These are phyloP conservation scores for Phyllotis vaccarum DNA, from an alignment of 2,797 vertebrate species.

Conservation along the genomic window DNA sequence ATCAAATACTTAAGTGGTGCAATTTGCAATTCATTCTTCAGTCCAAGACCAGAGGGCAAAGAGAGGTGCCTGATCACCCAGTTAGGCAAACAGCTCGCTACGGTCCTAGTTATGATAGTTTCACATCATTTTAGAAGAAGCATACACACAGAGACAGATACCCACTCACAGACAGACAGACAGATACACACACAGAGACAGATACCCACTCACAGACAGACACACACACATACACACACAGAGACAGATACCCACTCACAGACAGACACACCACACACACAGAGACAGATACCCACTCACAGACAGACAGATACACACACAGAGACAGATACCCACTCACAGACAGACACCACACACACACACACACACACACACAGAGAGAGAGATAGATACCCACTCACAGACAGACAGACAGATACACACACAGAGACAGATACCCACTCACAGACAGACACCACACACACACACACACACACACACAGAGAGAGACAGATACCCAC, in stretches of 20 bases:
- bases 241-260: too few relatives aligned
- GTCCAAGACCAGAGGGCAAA: conserved; percentile 80
- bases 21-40: conserved; percentile 78
- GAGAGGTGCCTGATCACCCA: conserved; percentile 70
- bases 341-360: neutral
- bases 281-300: too few relatives aligned
- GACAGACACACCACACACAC: neutral
- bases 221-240: too few relatives aligned
- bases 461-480: neutral
- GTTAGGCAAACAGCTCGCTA: conserved; percentile 75
- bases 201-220: too few relatives aligned
- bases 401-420: too few relatives aligned
- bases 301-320: too few relatives aligned
- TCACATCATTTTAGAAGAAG: conserved; percentile 77
- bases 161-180: neutral
- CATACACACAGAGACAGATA: neutral
- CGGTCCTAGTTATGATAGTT: conserved; percentile 80
- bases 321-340: too few relatives aligned
- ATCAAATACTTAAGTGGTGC: conserved; percentile 55
- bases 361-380: neutral
- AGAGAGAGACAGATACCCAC: too few relatives aligned
- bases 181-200: neutral
- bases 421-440: too few relatives aligned
- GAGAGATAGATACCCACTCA: too few relatives aligned
- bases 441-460: too few relatives aligned